phyloP scores from a whole-genome alignment of 1,140 invertebrate species.

The Kradibia gibbosae region DNA sequence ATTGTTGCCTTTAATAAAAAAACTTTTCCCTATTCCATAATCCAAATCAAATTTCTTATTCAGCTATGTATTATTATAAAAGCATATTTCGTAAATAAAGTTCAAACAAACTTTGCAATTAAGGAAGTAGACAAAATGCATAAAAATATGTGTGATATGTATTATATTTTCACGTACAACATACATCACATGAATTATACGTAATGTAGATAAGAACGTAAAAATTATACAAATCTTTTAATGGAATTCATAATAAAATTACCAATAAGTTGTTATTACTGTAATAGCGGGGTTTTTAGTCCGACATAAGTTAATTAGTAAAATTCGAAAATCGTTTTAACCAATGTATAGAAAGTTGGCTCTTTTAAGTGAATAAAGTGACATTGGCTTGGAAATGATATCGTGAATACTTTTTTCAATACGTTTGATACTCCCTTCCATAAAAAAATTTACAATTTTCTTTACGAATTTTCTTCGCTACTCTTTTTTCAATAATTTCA shows the following conservation, averaged over 20 bases:
- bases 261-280: conserved; percentile 40
- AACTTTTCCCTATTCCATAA: too few species aligned
- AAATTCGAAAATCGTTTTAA: conserved; percentile 18
- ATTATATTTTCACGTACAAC: background rate
- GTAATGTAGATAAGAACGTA: background rate
- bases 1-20: conserved; percentile 23
- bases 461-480: conserved; percentile 20
- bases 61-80: background rate
- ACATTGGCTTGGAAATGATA: conserved; percentile 30
- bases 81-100: background rate
- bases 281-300: background rate
- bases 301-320: conserved; percentile 1
- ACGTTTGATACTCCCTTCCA: background rate
- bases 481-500: background rate
- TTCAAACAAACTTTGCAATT: background rate
- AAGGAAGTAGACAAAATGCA: background rate
- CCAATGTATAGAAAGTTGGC: conserved; percentile 37
- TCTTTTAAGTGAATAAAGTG: conserved; percentile 48
- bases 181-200: background rate
- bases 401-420: conserved; percentile 18
- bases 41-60: background rate
- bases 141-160: background rate
- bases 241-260: conserved; percentile 21
- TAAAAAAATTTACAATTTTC: conserved; percentile 2
- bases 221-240: background rate